Conservation (phyloP, 1,140 invertebrate species). For the Galendromus occidentalis region DNA sequence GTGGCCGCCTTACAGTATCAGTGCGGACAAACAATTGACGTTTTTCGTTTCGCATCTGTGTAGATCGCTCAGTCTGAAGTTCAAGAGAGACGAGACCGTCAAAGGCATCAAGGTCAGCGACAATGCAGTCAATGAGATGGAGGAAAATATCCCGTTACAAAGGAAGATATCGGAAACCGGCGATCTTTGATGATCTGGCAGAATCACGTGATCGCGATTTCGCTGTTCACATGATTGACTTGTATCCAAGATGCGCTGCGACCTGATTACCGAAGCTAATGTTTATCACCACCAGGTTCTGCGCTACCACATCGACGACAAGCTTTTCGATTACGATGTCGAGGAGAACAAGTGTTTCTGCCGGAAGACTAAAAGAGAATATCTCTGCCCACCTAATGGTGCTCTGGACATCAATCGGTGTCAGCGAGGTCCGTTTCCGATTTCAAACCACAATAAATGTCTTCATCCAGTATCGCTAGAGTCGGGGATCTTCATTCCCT, state of each 20-base stretch:
- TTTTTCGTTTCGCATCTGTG: conserved; percentile 18
- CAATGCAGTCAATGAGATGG: too few species aligned
- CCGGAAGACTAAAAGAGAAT: background rate
- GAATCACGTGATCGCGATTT: too few species aligned
- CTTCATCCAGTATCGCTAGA: background rate
- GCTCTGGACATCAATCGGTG: conserved; percentile 17
- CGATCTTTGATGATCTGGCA: too few species aligned
- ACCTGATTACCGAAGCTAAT: too few species aligned
- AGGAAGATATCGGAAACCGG: too few species aligned
- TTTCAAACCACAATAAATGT: background rate
- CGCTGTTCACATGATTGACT: too few species aligned
- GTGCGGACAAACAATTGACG: conserved; percentile 11
- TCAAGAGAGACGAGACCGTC: background rate
- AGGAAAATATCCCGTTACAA: too few species aligned
- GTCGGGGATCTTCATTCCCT: background rate
- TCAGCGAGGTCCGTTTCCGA: conserved; percentile 35
- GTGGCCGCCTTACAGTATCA: conserved; percentile 19
- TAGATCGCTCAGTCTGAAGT: conserved; percentile 9
- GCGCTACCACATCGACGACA: background rate
- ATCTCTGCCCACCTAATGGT: conserved; percentile 7
- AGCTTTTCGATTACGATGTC: background rate
- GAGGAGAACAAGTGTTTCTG: background rate
- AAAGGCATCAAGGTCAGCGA: background rate
- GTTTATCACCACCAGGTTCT: too few species aligned
- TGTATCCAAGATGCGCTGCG: too few species aligned